Base-by-base conservation (phyloP, 2,113 vertebrate species). In the Microcebus ravelobensis region DNA sequence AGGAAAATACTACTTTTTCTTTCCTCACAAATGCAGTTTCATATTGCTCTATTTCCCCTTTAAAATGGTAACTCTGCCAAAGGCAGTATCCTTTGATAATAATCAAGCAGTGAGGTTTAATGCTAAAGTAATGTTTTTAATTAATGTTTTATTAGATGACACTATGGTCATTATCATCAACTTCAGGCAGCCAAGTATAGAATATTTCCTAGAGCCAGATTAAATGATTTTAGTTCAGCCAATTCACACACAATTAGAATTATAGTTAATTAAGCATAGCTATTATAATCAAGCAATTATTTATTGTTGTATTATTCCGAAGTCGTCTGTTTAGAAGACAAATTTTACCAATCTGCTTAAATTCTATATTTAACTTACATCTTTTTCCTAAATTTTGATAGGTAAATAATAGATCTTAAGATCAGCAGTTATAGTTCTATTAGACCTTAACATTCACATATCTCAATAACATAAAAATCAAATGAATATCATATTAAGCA, bases 121-220 rank as follows among this genome's bases (percentile, higher is more conserved):
- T 85, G 45, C 13, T 94, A 80, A 91, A 50, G 55, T 45, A 84
- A 88, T 70, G 23, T 67, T 96, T 96, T 95, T 82, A 92, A 96
- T 97, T 96, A 85, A 85, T n/a, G 73, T 92, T 87, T 96, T 88
- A 96, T 84, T 96, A 48, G 81, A 85, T 82, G 45, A 90, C 52
- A 63, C 80, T 65, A 34, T 57, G 36, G 88, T 67, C 71, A 94
- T 84, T 90, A 96, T 77, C 23, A 31, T 77, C 74, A 87, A 73
- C 70, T 92, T 96, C 39, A 94, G 81, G 90, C 50, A 95, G 57
- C 61, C 65, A 96, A 95, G 25, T 65, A 88, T 1, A 90, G n/a
- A 87, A 4, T 94, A 90, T 57, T 96, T 96, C 87, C 87, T 88
- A 84, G 74, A 96, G 90, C 45, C 81, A 95, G 65, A 91, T 85